phyloP scores from a whole-genome alignment of 1,140 invertebrate species.

The Brachionus rubens region DNA sequence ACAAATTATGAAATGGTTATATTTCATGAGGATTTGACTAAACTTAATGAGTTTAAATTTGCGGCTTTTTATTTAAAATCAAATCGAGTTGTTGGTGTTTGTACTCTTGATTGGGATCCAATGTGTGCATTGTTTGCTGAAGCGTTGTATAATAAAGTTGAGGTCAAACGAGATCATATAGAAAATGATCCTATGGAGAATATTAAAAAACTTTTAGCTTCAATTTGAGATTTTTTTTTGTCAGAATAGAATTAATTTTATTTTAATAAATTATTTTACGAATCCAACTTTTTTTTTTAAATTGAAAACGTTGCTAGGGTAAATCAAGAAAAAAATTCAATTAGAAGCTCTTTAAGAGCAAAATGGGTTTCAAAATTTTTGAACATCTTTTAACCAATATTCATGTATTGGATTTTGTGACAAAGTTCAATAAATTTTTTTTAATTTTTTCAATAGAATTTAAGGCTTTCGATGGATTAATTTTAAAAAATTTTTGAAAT shows the following conservation, averaged over 20 bases:
- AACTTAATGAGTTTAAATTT: slow-evolving; percentile 42
- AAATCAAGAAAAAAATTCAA: no score
- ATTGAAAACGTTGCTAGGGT: no score
- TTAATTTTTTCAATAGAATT: no score
- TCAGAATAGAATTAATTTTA: background rate
- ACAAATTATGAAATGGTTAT: slow-evolving; percentile 12
- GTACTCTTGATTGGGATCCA: slow-evolving; percentile 40
- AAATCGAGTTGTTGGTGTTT: slow-evolving; percentile 18
- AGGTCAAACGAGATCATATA: slow-evolving; percentile 7
- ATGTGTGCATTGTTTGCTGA: slow-evolving; percentile 32
- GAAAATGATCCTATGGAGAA: slow-evolving; percentile 18
- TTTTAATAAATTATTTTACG: no score
- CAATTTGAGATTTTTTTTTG: background rate
- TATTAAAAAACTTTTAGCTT: background rate
- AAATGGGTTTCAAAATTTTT: no score
- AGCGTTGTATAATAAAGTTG: slow-evolving; percentile 31
- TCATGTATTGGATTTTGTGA: no score
- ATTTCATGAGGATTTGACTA: slow-evolving; percentile 23
- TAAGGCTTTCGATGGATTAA: no score
- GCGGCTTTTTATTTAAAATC: slow-evolving; percentile 35
- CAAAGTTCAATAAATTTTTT: no score
- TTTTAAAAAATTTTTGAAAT: no score
- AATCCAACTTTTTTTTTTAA: no score
- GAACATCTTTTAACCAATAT: no score
- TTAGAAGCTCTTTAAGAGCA: no score